phyloP scores from a whole-genome alignment of 2,888 invertebrate species.

The Brachycybe producta region DNA sequence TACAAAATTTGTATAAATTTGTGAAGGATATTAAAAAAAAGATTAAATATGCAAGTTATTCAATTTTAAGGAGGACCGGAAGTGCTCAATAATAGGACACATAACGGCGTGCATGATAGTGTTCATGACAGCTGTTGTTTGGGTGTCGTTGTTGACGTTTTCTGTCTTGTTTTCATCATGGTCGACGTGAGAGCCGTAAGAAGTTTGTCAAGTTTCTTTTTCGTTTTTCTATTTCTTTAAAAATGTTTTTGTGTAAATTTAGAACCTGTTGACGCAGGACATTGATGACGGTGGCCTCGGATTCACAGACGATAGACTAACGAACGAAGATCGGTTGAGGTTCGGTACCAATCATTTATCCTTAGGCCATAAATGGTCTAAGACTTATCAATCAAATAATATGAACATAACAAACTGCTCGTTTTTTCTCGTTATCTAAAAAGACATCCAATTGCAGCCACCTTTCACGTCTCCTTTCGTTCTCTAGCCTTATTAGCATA shows the following conservation, averaged over 20 bases:
- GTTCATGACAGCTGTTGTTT: not conserved
- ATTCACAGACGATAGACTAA: slow-evolving; percentile 3
- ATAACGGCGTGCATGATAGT: not conserved
- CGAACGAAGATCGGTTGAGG: not conserved
- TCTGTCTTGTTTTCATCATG: too few relatives aligned
- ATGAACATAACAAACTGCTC: not conserved
- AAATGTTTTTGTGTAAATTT: too few relatives aligned
- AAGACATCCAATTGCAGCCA: slow-evolving; percentile 84
- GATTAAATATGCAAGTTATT: not conserved
- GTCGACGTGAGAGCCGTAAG: too few relatives aligned
- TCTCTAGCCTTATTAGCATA: slow-evolving; percentile 63
- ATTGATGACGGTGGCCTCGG: slow-evolving; percentile 12
- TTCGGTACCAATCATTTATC: not conserved
- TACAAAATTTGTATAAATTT: too few relatives aligned
- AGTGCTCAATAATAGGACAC: not conserved
- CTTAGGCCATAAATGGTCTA: not conserved
- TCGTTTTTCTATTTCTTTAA: too few relatives aligned
- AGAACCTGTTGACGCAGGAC: too few relatives aligned
- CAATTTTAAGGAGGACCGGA: not conserved
- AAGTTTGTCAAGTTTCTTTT: too few relatives aligned
- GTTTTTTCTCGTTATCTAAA: slow-evolving; percentile 30
- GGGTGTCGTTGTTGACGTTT: not conserved
- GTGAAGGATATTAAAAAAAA: too few relatives aligned
- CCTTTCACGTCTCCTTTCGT: slow-evolving; percentile 66
- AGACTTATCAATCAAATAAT: too few relatives aligned